Base-by-base conservation (phyloP, 1,140 invertebrate genomes). In the Telenomus remus region DNA sequence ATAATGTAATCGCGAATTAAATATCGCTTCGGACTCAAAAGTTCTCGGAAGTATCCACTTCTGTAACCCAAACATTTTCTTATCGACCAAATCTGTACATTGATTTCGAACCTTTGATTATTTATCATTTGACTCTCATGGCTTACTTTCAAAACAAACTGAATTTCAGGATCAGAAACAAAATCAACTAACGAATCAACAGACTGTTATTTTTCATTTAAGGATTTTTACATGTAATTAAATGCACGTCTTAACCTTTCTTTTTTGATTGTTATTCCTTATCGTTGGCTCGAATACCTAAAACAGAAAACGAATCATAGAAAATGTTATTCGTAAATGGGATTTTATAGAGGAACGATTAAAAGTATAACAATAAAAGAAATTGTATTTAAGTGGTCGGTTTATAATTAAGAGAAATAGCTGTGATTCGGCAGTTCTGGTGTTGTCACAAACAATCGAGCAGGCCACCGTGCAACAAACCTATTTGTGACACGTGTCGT, bases 1-100 rank as follows among this genome's bases (percentile, higher is more conserved):
- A 82, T 80, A 84, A 79, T 86, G 85, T 87, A 86, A 87, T 87
- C 85, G 81, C 76, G 81, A 86, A 86, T 87, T 87, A 85, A 87
- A 82, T 86, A 81, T 87, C 85, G 81, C 78, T 75, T 27, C 68
- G 60, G 66, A 76, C 64, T 63, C 16, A 33, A 63, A 59, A 56
- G 43, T 49, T 57, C 33, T 48, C 61, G 56, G 44, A 72, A 72
- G 39, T 65, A 35, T 42, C 60, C 44, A 53, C 48, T 56, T 56
- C 35, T 34, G 37, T 46, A 61, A 54, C 27, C 44, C 47, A 48
- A 54, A 64, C 33, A 34, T 35, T 39, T 33, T 13, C 13, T 10
- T 11, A 11, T 11, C n/a, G 8, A n/a, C 8, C 3, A n/a, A 39
- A 39, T 39, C 19, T 39, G 37, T 11, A 39, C n/a, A 10, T 39